Evolutionary conservation across 1,140 invertebrate genomes (phyloP).

Genomic region (Leguminivora glycinivorella): DNA sequence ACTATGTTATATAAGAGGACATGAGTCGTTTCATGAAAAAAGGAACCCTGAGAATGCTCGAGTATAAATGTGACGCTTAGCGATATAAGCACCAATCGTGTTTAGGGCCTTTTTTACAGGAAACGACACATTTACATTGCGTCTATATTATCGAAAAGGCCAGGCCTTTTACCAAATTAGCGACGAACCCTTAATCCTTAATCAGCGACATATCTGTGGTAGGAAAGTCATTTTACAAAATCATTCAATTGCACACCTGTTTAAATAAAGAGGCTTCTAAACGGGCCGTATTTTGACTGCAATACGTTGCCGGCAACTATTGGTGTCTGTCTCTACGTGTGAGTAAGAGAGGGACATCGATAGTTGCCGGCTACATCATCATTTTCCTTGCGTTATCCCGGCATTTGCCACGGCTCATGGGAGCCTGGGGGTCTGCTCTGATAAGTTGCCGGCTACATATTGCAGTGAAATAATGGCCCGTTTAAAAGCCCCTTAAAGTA

Average conservation of each 20-base stretch:
- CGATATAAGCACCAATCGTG: not conserved
- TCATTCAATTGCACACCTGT: not conserved
- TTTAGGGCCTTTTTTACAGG: not conserved
- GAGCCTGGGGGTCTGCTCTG: no score
- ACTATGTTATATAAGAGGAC: conserved; percentile 22
- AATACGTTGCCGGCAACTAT: no score
- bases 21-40: not conserved
- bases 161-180: not conserved
- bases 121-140: not conserved
- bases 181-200: not conserved
- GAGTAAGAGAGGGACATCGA: no score
- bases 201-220: not conserved
- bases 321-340: no score
- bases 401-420: no score
- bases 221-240: not conserved
- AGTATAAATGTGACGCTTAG: not conserved
- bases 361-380: no score
- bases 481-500: no score
- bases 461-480: no score
- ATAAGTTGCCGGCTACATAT: no score
- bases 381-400: no score
- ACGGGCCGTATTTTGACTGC: no score
- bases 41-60: not conserved
- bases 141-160: not conserved
- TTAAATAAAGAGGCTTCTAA: not conserved